Conservation (phyloP, 2,113 vertebrate species). For the Myxocyprinus asiaticus region DNA sequence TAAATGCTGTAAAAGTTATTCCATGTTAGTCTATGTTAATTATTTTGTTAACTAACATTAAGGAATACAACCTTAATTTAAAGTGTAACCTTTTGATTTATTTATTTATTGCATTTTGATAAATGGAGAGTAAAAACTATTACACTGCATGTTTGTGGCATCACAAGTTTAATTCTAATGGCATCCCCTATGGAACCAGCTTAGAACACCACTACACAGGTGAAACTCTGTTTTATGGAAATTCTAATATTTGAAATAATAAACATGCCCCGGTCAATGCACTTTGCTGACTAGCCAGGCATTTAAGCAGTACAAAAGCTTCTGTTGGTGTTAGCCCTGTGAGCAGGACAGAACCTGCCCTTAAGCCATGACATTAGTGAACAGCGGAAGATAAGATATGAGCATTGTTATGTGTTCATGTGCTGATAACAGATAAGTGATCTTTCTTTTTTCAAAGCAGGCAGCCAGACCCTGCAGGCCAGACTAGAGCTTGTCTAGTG, state of each 20-base stretch:
- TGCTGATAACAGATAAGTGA: conserved; percentile 84
- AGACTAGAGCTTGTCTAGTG: conserved; percentile 49
- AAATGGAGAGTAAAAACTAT: too few species aligned
- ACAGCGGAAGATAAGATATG: conserved; percentile 84
- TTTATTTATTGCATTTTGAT: too few species aligned
- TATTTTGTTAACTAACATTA: too few species aligned
- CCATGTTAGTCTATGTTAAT: too few species aligned
- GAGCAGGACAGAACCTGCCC: conserved; percentile 72
- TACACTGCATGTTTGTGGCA: too few species aligned
- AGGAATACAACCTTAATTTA: too few species aligned
- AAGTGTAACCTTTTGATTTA: too few species aligned
- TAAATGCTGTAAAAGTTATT: too few species aligned
- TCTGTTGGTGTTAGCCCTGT: conserved; percentile 62
- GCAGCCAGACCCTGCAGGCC: conserved; percentile 71
- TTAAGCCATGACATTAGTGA: conserved; percentile 86
- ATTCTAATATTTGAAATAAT: conserved; percentile 27
- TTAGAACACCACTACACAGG: too few species aligned
- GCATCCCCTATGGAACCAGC: too few species aligned
- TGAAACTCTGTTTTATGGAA: conserved; percentile 24
- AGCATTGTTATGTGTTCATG: conserved; percentile 75
- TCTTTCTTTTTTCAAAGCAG: conserved; percentile 73
- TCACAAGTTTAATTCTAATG: too few species aligned
- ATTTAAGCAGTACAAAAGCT: conserved; percentile 57
- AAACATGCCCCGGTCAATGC: conserved; percentile 28
- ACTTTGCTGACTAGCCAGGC: conserved; percentile 15